Evolutionary conservation across 2,888 invertebrate genomes (phyloP).

Genomic region (Alloscopus bannaensis): DNA sequence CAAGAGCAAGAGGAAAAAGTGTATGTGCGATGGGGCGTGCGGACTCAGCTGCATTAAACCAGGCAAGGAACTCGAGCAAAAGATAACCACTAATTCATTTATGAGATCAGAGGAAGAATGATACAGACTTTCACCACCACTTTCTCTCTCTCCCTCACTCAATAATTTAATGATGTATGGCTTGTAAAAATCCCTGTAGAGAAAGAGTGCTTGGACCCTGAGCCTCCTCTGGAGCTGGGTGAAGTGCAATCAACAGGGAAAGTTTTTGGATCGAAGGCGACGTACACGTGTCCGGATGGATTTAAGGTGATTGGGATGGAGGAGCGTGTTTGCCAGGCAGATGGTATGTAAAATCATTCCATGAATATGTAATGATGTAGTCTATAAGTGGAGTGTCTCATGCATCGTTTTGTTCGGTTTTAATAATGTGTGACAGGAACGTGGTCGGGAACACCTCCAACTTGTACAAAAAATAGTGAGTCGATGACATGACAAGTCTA

Average conservation of each 20-base stretch:
- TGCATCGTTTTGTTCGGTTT: too few relatives aligned
- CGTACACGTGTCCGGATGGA: constrained; percentile 91
- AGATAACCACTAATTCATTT: constrained; percentile 9
- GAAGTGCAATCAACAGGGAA: constrained; percentile 85
- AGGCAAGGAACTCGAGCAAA: constrained; percentile 79
- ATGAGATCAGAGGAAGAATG: too few relatives aligned
- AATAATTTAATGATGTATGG: neutral
- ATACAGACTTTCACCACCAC: constrained; percentile 17
- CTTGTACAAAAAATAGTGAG: constrained; percentile 90
- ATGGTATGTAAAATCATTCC: constrained; percentile 82
- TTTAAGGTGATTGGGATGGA: constrained; percentile 91
- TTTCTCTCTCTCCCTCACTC: too few relatives aligned
- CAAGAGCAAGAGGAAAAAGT: constrained; percentile 96
- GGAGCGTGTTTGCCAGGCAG: constrained; percentile 92
- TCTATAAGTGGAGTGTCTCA: neutral
- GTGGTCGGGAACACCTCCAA: constrained; percentile 89
- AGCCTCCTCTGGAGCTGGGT: constrained; percentile 84
- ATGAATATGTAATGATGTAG: too few relatives aligned
- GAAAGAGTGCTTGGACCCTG: constrained; percentile 89
- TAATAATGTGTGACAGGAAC: constrained; percentile 51
- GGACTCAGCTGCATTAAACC: constrained; percentile 93
- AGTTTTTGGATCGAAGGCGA: constrained; percentile 88
- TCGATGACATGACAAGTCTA: too few relatives aligned
- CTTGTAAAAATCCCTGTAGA: constrained; percentile 76
- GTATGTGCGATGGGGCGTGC: constrained; percentile 90